Percentiles rank a stretch among this genome's conserved stretches.
Conservation (phyloP, 1,140 invertebrate genomes). For the Scaptomyza hsui region DNA sequence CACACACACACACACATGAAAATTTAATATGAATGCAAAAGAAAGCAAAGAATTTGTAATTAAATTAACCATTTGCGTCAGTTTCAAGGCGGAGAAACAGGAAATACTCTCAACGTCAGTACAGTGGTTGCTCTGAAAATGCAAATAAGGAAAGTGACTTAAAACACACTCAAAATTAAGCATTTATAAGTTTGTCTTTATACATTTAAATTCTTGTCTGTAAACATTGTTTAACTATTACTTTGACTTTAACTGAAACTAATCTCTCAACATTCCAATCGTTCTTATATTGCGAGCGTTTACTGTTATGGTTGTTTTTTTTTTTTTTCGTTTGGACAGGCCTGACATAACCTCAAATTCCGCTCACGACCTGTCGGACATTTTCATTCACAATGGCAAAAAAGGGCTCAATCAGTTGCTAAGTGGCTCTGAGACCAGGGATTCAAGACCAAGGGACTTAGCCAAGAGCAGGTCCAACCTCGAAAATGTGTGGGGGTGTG, state of each 20-base stretch:
- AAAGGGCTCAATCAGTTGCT: conserved; percentile 64
- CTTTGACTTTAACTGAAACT: no score
- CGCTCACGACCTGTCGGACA: conserved; percentile 24
- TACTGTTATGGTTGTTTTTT: conserved; percentile 1
- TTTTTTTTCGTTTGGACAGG: conserved; percentile 31
- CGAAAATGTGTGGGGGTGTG: not conserved
- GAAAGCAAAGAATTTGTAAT: conserved; percentile 80
- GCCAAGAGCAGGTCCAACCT: conserved; percentile 2
- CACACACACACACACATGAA: conserved; percentile 62
- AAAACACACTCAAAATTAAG: not conserved
- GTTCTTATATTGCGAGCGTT: no score
- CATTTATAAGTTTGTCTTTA: not conserved
- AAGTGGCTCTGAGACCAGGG: conserved; percentile 36
- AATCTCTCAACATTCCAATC: no score
- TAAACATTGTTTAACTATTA: no score
- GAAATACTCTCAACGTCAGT: not conserved
- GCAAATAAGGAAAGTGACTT: no score
- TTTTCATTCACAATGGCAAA: not conserved
- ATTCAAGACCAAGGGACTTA: conserved; percentile 10
- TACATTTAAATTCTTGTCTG: no score
- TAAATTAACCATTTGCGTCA: conserved; percentile 74
- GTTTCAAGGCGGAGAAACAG: conserved; percentile 4
- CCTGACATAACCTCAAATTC: conserved; percentile 63
- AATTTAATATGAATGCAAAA: conserved; percentile 71
- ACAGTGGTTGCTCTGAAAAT: not conserved